These are phyloP conservation scores for Ictalurus furcatus DNA, from an alignment of 2,113 vertebrate genomes.

Conservation along the genomic window DNA sequence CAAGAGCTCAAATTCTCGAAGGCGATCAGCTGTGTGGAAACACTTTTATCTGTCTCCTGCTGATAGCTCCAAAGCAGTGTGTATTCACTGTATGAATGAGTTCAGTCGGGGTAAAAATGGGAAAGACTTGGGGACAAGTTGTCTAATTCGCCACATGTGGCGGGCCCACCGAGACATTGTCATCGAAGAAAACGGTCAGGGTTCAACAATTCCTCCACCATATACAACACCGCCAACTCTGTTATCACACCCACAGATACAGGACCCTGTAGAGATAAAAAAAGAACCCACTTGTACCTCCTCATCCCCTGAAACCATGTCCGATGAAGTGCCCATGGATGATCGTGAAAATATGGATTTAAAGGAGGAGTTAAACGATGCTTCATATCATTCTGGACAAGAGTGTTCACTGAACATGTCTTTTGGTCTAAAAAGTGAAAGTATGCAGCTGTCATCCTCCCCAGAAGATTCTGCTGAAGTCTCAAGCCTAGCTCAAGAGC, in stretches of 20 bases:
- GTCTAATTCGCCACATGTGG: conserved; percentile 97
- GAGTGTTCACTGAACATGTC: conserved; percentile 73
- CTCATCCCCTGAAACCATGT: conserved; percentile 81
- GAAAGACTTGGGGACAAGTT: conserved; percentile 94
- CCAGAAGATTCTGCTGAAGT: conserved; percentile 74
- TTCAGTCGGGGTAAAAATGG: conserved; percentile 97
- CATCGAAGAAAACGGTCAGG: conserved; percentile 90
- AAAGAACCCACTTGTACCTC: conserved; percentile 71
- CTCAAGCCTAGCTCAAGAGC: conserved; percentile 67
- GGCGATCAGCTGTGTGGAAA: conserved; percentile 95
- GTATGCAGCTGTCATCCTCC: conserved; percentile 71
- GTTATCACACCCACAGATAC: conserved; percentile 75
- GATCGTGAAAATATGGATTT: conserved; percentile 64
- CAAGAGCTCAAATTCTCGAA: conserved; percentile 84
- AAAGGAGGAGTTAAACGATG: conserved; percentile 78
- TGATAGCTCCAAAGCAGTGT: conserved; percentile 97
- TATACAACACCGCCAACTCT: conserved; percentile 84
- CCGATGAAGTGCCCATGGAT: conserved; percentile 68
- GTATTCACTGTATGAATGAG: conserved; percentile 96
- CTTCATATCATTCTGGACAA: conserved; percentile 71
- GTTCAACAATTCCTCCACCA: conserved; percentile 83
- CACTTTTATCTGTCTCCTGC: conserved; percentile 94
- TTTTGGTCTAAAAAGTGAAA: conserved; percentile 75
- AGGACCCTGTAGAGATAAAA: conserved; percentile 74
- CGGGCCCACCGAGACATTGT: conserved; percentile 93